Conservation (phyloP, 2,888 invertebrate genomes). For the Griposia aprilina region DNA sequence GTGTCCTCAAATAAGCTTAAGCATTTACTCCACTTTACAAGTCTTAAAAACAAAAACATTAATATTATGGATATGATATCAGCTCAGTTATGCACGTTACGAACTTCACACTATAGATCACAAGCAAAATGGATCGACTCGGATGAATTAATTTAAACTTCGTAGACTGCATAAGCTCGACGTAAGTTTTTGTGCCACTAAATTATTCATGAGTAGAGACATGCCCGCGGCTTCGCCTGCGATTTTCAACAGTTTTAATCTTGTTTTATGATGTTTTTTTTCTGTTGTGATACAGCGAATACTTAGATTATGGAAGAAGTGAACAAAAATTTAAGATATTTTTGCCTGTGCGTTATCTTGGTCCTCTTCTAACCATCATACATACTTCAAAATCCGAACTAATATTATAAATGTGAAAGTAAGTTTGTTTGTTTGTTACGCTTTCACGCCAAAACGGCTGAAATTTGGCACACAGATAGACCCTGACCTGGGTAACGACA, state of each 20-base stretch:
- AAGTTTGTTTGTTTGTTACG: no score
- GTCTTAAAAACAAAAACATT: conserved; percentile 38
- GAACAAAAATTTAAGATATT: not conserved
- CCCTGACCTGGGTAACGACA: no score
- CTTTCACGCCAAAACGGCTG: no score
- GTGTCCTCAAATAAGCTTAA: not conserved
- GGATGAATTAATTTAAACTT: conserved; percentile 78
- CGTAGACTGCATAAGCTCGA: conserved; percentile 70
- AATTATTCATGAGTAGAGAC: conserved; percentile 73
- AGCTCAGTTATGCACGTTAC: conserved; percentile 39
- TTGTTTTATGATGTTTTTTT: conserved; percentile 54
- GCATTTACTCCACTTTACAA: not conserved
- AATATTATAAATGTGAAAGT: no score
- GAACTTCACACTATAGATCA: conserved; percentile 67
- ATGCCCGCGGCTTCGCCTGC: conserved; percentile 64
- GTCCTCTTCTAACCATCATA: not conserved
- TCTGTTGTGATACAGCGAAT: conserved; percentile 39
- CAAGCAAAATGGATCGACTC: conserved; percentile 71
- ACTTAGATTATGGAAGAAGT: conserved; percentile 17
- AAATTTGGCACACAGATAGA: no score
- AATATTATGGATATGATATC: conserved; percentile 10
- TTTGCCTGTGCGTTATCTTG: not conserved
- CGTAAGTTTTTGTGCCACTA: conserved; percentile 72
- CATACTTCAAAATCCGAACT: not conserved
- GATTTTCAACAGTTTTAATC: conserved; percentile 61